Conservation (phyloP, 2,888 invertebrate species). For the Chaitophorus viminalis region DNA sequence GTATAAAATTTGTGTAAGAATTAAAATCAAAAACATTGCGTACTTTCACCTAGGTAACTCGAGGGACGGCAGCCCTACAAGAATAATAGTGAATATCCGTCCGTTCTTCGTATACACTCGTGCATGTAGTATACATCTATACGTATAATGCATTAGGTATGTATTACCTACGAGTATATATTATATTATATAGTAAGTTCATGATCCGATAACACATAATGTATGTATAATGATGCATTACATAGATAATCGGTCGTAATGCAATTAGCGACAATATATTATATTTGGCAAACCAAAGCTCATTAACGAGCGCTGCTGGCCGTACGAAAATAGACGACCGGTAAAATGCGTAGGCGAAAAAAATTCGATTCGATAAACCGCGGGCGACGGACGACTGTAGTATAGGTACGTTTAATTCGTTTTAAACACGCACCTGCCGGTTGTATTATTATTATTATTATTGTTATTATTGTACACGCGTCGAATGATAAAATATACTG, state of each 20-base stretch:
- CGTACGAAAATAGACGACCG: background rate
- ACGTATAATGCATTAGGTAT: no score
- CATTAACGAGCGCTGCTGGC: background rate
- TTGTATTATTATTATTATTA: background rate
- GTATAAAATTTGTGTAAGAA: no score
- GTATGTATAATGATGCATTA: background rate
- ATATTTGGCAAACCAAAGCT: background rate
- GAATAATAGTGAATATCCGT: background rate
- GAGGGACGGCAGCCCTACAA: background rate
- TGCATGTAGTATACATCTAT: background rate
- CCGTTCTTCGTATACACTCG: background rate
- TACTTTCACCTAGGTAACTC: no score
- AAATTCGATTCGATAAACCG: background rate
- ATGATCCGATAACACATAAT: background rate
- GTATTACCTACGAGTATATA: no score
- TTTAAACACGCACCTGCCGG: background rate
- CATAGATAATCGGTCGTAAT: background rate
- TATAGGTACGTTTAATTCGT: slow-evolving; percentile 3
- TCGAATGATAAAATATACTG: background rate
- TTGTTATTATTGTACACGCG: background rate
- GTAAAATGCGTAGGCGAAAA: background rate
- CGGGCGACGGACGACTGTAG: background rate
- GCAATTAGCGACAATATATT: background rate
- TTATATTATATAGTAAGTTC: background rate
- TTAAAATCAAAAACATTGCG: background rate